Evolutionary conservation across 2,797 vertebrate genomes (phyloP).

Genomic region (Meda fulgida): DNA sequence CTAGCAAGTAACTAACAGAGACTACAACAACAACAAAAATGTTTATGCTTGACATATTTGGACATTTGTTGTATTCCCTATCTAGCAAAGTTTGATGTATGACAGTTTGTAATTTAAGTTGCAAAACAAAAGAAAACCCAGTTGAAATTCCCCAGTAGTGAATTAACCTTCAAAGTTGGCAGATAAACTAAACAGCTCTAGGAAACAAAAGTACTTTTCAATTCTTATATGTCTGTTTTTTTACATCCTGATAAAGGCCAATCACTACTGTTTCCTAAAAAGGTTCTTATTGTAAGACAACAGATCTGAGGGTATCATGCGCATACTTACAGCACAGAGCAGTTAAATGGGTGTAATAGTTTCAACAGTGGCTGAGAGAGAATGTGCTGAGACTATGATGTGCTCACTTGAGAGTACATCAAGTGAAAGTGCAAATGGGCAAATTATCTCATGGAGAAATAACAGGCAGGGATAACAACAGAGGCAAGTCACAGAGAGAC

Average conservation of each 20-base stretch:
- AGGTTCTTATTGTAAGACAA: slow-evolving; percentile 1
- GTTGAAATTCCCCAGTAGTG: neutral
- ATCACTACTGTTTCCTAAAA: neutral
- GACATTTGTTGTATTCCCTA: neutral
- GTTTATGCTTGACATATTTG: neutral
- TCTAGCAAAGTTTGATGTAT: neutral
- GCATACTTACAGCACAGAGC: neutral
- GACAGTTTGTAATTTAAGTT: neutral
- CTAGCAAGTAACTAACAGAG: neutral
- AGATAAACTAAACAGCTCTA: neutral
- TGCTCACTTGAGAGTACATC: slow-evolving; percentile 34
- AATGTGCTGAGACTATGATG: slow-evolving; percentile 39
- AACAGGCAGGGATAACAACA: slow-evolving; percentile 37
- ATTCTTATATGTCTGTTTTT: neutral
- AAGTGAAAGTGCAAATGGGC: slow-evolving; percentile 44
- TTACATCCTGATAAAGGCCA: neutral
- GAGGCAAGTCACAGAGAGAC: slow-evolving; percentile 27
- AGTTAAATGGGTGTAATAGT: slow-evolving; percentile 38
- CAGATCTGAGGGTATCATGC: neutral
- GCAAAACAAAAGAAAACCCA: slow-evolving; percentile 5
- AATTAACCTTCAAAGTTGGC: neutral
- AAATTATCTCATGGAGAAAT: slow-evolving; percentile 49
- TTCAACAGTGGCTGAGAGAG: slow-evolving; percentile 28
- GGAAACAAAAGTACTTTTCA: neutral
- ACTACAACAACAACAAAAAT: neutral